Conservation (phyloP, 2,888 invertebrate genomes). For the Chrysolina americana region DNA sequence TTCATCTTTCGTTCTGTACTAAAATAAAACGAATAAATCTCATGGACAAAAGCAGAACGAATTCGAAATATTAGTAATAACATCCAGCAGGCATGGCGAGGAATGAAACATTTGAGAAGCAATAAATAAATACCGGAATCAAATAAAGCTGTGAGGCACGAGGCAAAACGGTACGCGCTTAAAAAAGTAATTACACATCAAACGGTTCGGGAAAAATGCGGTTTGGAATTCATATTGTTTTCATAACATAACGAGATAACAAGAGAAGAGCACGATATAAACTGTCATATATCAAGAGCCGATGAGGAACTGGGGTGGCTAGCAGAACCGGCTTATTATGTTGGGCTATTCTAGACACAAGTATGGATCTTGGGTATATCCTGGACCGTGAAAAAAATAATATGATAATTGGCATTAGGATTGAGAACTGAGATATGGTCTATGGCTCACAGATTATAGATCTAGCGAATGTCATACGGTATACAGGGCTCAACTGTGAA, state of each 20-base stretch:
- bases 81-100: conserved; percentile 28
- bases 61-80: conserved; percentile 48
- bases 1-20: neutral
- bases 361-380: too few relatives aligned
- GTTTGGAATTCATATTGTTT: conserved; percentile 71
- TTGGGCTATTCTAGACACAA: neutral
- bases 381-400: too few relatives aligned
- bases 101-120: conserved; percentile 54
- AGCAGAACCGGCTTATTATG: conserved; percentile 19
- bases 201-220: conserved; percentile 69
- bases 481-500: too few relatives aligned
- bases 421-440: too few relatives aligned
- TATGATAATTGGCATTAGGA: too few relatives aligned
- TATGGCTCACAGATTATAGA: too few relatives aligned
- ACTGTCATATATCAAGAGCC: conserved; percentile 68
- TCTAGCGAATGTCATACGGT: too few relatives aligned
- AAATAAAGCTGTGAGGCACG: conserved; percentile 61
- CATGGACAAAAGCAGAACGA: conserved; percentile 45
- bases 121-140: conserved; percentile 66
- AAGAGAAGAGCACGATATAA: conserved; percentile 62
- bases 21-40: conserved; percentile 43
- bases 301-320: conserved; percentile 56
- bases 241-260: conserved; percentile 66
- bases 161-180: conserved; percentile 49
- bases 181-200: conserved; percentile 71